A percentile compares a stretch with the other conserved stretches of the same genome.
Evolutionary conservation across 92 coral and sea anemone species (phyloP).

Genomic region (Parazoanthus atlanticus): DNA sequence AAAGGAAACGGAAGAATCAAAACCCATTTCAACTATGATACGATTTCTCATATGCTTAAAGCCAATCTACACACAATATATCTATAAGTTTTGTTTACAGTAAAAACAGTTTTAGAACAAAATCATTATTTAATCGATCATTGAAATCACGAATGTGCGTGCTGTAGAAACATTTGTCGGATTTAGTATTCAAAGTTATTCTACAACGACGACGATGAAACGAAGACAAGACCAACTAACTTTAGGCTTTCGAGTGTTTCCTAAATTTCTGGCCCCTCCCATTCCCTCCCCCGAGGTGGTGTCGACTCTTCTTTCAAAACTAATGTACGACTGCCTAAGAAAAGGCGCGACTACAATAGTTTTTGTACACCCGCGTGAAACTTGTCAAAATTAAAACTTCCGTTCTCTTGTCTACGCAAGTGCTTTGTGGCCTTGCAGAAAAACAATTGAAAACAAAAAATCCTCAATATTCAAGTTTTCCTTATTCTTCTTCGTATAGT

Average conservation of each 20-base stretch:
- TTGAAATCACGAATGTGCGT: neutral
- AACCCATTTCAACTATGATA: neutral
- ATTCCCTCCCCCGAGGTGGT: neutral
- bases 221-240: neutral
- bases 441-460: no score
- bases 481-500: no score
- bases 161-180: neutral
- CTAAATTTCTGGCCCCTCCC: neutral
- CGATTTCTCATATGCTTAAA: neutral
- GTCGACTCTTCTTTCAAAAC: neutral
- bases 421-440: no score
- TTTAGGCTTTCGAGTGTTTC: neutral
- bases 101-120: neutral
- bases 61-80: neutral
- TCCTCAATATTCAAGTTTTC: no score
- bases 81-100: no score
- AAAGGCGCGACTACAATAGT: no score
- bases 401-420: no score
- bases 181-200: no score
- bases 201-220: neutral
- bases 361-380: no score
- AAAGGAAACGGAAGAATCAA: neutral
- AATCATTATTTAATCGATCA: neutral
- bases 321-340: neutral
- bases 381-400: no score